Evolutionary conservation across 2,797 vertebrate species (phyloP).

Genomic region (Oryzias sinensis): DNA sequence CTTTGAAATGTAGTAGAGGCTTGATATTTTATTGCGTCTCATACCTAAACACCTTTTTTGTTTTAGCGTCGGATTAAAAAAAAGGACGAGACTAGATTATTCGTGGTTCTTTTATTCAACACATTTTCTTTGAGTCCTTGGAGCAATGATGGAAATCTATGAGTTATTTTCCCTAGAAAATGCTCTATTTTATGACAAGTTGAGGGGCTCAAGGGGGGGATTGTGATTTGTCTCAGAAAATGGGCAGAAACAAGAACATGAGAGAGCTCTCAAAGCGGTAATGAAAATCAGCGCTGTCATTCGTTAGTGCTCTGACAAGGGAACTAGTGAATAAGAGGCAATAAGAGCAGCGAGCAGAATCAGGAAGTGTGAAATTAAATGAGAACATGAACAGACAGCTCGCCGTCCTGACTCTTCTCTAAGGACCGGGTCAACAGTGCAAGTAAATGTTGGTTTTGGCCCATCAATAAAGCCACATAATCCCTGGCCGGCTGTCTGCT

Average conservation of each 20-base stretch:
- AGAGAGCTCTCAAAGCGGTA: constrained; percentile 54
- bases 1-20: too few species aligned
- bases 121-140: too few species aligned
- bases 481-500: constrained; percentile 20
- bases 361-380: constrained; percentile 67
- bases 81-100: too few species aligned
- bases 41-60: too few species aligned
- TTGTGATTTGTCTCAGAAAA: constrained; percentile 25
- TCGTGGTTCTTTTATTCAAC: too few species aligned
- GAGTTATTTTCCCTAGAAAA: constrained; percentile 9
- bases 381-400: constrained; percentile 67
- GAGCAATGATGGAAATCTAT: too few species aligned
- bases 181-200: constrained; percentile 33
- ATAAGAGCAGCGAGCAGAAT: constrained; percentile 64
- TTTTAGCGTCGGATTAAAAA: too few species aligned
- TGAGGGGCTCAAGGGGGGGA: constrained; percentile 22
- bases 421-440: constrained; percentile 55
- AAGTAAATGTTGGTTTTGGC: constrained; percentile 64
- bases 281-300: constrained; percentile 64
- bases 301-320: constrained; percentile 51
- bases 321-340: constrained; percentile 55
- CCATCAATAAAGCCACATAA: constrained; percentile 48
- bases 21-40: too few species aligned
- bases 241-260: constrained; percentile 27
- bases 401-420: constrained; percentile 53